These are phyloP conservation scores for Lates calcarifer DNA, from an alignment of 2,113 vertebrate species.

Conservation along the genomic window DNA sequence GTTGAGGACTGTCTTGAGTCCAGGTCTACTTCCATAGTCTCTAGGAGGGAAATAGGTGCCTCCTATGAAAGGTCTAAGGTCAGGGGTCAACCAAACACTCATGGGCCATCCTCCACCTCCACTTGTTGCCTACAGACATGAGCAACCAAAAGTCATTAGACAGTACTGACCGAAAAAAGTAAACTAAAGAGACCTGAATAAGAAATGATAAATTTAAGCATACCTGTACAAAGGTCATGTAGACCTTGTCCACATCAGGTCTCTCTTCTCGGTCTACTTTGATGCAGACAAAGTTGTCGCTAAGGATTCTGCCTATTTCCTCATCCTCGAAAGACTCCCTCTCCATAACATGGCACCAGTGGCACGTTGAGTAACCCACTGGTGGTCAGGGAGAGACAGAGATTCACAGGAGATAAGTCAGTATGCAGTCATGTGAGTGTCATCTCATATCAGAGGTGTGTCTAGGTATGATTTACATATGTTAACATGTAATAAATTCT, in stretches of 20 bases:
- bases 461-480: not conserved
- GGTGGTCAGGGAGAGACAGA: conserved; percentile 12
- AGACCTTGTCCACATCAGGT: conserved; percentile 96
- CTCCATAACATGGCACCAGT: conserved; percentile 99
- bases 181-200: rapidly evolving
- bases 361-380: conserved; percentile 98
- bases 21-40: conserved; percentile 86
- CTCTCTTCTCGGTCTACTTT: conserved; percentile 96
- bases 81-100: conserved; percentile 96
- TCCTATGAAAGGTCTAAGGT: conserved; percentile 91
- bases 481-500: not conserved
- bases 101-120: conserved; percentile 97
- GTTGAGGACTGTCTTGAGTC: conserved; percentile 90
- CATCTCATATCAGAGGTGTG: not conserved
- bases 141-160: not conserved
- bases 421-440: not conserved
- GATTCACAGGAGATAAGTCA: not conserved
- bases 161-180: not conserved
- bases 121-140: conserved; percentile 87
- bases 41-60: conserved; percentile 95
- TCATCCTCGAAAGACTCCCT: conserved; percentile 93
- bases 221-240: conserved; percentile 97
- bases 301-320: conserved; percentile 91
- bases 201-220: not conserved
- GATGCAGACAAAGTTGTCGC: conserved; percentile 92